phyloP scores from a whole-genome alignment of 1,140 invertebrate species.

The Dufourea novaeangliae region DNA sequence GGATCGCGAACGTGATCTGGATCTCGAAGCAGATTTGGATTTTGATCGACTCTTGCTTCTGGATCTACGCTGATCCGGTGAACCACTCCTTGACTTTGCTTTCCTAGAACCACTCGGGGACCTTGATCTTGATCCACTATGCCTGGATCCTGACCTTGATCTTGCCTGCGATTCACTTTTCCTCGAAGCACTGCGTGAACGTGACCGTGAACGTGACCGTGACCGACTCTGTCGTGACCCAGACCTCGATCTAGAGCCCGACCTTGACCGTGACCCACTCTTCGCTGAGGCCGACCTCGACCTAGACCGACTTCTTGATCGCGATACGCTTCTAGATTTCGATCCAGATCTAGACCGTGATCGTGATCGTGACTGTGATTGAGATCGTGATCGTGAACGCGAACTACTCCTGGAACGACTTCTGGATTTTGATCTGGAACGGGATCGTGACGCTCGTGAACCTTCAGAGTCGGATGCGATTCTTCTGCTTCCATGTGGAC shows the following conservation, averaged over 20 bases:
- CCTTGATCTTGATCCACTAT: conserved; percentile 50
- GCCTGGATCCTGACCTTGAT: conserved; percentile 69
- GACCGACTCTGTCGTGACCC: conserved; percentile 66
- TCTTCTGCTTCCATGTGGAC: conserved; percentile 73
- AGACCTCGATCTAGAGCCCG: conserved; percentile 65
- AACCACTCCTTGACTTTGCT: conserved; percentile 58
- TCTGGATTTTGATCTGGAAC: conserved; percentile 73
- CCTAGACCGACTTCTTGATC: conserved; percentile 56
- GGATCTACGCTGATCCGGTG: conserved; percentile 67
- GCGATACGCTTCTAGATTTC: conserved; percentile 62
- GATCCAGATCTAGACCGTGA: conserved; percentile 68
- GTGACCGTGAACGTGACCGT: conserved; percentile 62
- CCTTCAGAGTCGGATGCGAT: conserved; percentile 81
- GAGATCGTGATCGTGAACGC: conserved; percentile 60
- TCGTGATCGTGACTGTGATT: conserved; percentile 39
- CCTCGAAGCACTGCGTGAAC: conserved; percentile 70
- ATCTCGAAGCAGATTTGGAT: conserved; percentile 62
- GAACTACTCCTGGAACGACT: conserved; percentile 70
- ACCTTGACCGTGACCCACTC: conserved; percentile 55
- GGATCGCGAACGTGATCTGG: conserved; percentile 64
- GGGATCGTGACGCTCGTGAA: conserved; percentile 74
- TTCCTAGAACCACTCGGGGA: conserved; percentile 70
- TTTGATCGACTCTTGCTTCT: conserved; percentile 42
- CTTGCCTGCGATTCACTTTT: conserved; percentile 59
- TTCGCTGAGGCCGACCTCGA: conserved; percentile 61